Conservation (phyloP, 1,140 invertebrate species). For the Drosophila sucinea region DNA sequence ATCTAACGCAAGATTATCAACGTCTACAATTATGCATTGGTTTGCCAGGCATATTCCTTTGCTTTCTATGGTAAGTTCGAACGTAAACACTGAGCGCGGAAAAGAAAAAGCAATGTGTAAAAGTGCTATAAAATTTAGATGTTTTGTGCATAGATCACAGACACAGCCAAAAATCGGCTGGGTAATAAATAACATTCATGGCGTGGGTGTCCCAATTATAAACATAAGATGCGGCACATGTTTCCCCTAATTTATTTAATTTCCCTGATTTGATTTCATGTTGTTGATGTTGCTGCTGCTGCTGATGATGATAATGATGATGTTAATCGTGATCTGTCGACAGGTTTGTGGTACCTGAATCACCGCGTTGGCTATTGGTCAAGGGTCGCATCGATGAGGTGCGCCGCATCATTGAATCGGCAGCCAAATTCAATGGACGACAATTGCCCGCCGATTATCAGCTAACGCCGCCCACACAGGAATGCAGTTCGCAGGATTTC, state of each 20-base stretch:
- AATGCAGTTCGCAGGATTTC: slow-evolving; percentile 84
- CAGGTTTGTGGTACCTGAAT: slow-evolving; percentile 92
- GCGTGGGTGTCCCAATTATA: slow-evolving; percentile 65
- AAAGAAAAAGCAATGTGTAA: neutral
- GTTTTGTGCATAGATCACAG: slow-evolving; percentile 39
- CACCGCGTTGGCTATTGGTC: slow-evolving; percentile 92
- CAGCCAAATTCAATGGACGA: slow-evolving; percentile 87
- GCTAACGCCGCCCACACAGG: slow-evolving; percentile 83
- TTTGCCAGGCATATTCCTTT: slow-evolving; percentile 87
- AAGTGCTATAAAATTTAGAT: slow-evolving; percentile 7
- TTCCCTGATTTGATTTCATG: slow-evolving; percentile 1
- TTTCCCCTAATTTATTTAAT: slow-evolving; percentile 33
- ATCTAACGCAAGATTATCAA: slow-evolving; percentile 89
- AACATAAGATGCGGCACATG: slow-evolving; percentile 42
- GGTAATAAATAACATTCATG: slow-evolving; percentile 42
- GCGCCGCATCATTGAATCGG: slow-evolving; percentile 87
- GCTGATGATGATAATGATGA: neutral
- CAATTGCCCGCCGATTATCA: slow-evolving; percentile 86
- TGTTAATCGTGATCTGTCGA: neutral
- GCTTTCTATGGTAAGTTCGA: slow-evolving; percentile 86
- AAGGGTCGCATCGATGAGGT: slow-evolving; percentile 89
- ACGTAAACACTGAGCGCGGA: neutral
- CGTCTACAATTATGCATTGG: slow-evolving; percentile 89
- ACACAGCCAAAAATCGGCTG: slow-evolving; percentile 13
- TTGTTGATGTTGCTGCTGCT: neutral